These are phyloP conservation scores for Sebastes cheni DNA, from an alignment of 2,797 vertebrate species.

Conservation along the genomic window DNA sequence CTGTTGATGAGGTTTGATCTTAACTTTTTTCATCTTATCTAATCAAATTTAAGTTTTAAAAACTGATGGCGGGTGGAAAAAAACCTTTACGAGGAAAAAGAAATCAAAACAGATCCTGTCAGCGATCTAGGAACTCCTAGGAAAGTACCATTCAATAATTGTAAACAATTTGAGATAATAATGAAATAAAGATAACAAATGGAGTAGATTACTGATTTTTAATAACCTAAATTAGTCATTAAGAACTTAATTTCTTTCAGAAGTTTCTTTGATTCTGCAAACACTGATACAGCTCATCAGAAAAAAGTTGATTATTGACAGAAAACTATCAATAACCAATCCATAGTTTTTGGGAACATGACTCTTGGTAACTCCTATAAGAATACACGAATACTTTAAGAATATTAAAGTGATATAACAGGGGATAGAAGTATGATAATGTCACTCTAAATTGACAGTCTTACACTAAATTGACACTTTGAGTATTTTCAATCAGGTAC, in stretches of 20 bases:
- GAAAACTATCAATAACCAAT: background rate
- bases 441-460: background rate
- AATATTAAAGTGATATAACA: background rate
- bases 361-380: background rate
- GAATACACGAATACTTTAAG: background rate
- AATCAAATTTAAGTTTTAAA: no score
- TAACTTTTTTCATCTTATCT: background rate
- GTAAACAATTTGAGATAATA: background rate
- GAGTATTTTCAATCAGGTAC: background rate
- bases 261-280: background rate
- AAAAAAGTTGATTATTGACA: background rate
- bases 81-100: background rate
- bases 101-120: background rate
- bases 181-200: background rate
- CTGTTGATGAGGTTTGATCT: background rate
- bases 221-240: background rate
- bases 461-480: background rate
- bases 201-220: background rate
- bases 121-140: background rate
- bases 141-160: background rate
- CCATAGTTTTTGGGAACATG: no score
- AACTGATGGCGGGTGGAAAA: background rate
- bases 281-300: no score
- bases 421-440: background rate
- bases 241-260: background rate